Evolutionary conservation across 2,113 vertebrate genomes (phyloP).

Genomic region (Marmota monax): DNA sequence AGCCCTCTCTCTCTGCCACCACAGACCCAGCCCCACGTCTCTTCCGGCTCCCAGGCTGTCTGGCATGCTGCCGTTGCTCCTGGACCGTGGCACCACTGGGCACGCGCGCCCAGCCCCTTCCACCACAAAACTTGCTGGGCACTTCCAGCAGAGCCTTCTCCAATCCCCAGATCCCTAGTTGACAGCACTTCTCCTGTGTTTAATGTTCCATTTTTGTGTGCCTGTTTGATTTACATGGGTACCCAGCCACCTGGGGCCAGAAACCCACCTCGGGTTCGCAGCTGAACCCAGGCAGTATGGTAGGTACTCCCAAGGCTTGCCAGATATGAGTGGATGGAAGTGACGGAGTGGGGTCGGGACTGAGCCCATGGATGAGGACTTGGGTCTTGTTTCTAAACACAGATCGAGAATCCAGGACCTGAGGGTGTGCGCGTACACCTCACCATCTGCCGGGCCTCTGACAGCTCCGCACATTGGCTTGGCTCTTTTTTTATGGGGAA

Average conservation of each 20-base stretch:
- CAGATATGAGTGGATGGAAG: background rate
- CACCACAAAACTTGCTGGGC: background rate
- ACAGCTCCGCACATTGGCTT: background rate
- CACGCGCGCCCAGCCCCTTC: background rate
- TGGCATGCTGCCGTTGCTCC: background rate
- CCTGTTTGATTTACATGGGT: background rate
- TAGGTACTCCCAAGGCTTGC: background rate
- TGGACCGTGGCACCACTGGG: background rate
- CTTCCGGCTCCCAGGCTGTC: background rate
- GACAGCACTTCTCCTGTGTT: background rate
- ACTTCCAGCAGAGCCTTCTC: background rate
- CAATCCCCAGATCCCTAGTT: background rate
- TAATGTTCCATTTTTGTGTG: background rate
- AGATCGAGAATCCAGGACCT: background rate
- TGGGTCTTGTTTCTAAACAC: background rate
- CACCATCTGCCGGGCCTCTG: background rate
- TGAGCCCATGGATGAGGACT: background rate
- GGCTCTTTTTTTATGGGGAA: background rate
- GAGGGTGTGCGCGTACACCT: background rate
- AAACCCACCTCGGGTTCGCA: background rate
- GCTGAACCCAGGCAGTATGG: background rate
- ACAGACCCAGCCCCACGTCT: background rate
- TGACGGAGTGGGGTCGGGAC: background rate
- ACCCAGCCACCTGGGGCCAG: background rate
- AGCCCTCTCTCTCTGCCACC: background rate